These are phyloP conservation scores for Drosophila pectinifera DNA, from an alignment of 1,140 invertebrate genomes.

Conservation along the genomic window DNA sequence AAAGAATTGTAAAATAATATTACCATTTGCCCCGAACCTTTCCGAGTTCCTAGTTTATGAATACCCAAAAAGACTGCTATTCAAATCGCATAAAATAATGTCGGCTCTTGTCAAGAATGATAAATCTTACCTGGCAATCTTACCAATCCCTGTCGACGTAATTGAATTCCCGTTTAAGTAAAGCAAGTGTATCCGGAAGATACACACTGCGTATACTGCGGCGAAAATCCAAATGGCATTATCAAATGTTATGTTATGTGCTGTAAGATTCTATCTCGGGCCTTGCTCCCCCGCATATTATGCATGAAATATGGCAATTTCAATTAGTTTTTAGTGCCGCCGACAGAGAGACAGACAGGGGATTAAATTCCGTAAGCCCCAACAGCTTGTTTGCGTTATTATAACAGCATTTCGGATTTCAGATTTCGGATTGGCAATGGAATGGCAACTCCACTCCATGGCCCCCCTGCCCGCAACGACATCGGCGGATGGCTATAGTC, in stretches of 20 bases:
- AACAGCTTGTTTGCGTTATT: conserved; percentile 67
- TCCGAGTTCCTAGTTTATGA: not conserved
- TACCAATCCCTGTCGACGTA: not conserved
- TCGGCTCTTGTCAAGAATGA: too few relatives aligned
- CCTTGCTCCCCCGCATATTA: conserved; percentile 23
- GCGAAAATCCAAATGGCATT: conserved; percentile 51
- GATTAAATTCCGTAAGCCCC: conserved; percentile 57
- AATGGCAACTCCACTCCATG: conserved; percentile 20
- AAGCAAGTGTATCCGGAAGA: not conserved
- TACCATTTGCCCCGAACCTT: too few relatives aligned
- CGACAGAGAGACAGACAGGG: conserved; percentile 31
- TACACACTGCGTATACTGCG: conserved; percentile 19
- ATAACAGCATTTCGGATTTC: conserved; percentile 60
- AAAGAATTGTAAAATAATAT: too few relatives aligned
- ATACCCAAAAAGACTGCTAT: too few relatives aligned
- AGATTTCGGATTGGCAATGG: conserved; percentile 50
- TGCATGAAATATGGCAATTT: conserved; percentile 67
- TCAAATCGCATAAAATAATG: too few relatives aligned
- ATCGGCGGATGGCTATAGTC: conserved; percentile 12
- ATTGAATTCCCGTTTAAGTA: not conserved
- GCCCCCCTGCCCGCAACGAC: conserved; percentile 16
- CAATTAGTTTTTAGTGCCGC: conserved; percentile 69
- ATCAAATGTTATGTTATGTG: conserved; percentile 46
- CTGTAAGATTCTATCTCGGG: conserved; percentile 12
- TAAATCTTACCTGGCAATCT: not conserved